Evolutionary conservation across 1,140 invertebrate species (phyloP), one percentile per base, ranked within the genome.

Genomic region (Drosophila chauvacae): DNA sequence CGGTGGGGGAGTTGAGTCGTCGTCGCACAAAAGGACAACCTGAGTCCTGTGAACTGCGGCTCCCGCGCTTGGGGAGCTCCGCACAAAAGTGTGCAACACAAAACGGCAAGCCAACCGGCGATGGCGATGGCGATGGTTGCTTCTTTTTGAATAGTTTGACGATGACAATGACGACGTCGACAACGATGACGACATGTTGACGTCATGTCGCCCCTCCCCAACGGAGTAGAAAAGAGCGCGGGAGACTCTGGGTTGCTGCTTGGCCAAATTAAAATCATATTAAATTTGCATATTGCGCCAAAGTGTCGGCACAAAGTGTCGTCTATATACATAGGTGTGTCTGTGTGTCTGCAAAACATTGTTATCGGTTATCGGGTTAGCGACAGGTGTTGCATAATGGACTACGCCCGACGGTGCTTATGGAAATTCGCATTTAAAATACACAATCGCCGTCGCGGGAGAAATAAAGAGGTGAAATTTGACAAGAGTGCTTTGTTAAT

Each of bases 221-320:
- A 13, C 10, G 7, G 18, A 26, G 16, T 26, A 53, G 26, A 14
- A 33, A 42, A 20, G 9, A 42, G 30, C 23, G 55, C 37, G 26
- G 23, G 33, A 53, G 45, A 57, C 51, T 62, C 14, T 4, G 6
- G 33, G 81, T 51, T 59, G 50, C 23, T 59, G 50, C 23, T 65
- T 55, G 70, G 72, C 73, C 81, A 91, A 88, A 91, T 91, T 91
- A 91, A 91, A 91, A 91, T 78, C 83, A 68, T 69, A 91, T 91
- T 91, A 80, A 91, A 91, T 91, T 85, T 91, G 76, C 88, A 91
- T 91, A 83, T 72, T 83, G 65, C 65, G 51, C 53, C 68, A 74
- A 65, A 57, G 53, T 76, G 60, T 50, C 42, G 51, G 18, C 51
- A 71, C 51, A 70, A 58, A 71, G 69, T 71, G 66, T 47, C 33